phyloP scores from a whole-genome alignment of 2,888 invertebrate genomes.

The Drosophila mimica region DNA sequence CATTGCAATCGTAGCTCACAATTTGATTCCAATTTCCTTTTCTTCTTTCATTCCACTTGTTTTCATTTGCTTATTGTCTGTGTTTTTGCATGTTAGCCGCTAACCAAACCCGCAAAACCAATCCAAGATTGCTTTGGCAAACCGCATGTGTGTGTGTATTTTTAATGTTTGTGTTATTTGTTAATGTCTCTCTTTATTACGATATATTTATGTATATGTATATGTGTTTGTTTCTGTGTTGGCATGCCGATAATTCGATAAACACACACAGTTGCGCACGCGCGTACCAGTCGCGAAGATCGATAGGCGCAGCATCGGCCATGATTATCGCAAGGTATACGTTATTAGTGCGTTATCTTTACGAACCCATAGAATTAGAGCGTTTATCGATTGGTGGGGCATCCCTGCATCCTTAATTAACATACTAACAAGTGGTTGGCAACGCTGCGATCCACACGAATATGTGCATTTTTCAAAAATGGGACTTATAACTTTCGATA shows the following conservation, averaged over 20 bases:
- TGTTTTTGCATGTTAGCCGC: constrained; percentile 27
- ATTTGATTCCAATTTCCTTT: background rate
- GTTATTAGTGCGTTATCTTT: constrained; percentile 14
- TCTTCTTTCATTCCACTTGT: background rate
- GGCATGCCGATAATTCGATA: constrained; percentile 52
- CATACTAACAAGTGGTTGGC: background rate
- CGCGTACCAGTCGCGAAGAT: constrained; percentile 56
- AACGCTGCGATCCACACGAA: background rate
- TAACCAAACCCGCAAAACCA: background rate
- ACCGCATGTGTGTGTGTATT: constrained; percentile 32
- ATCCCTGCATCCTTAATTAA: constrained; percentile 9
- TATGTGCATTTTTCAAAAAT: background rate
- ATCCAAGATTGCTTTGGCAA: constrained; percentile 34
- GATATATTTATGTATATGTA: constrained; percentile 3
- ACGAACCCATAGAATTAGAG: constrained; percentile 17
- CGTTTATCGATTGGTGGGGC: constrained; percentile 5
- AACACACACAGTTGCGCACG: constrained; percentile 57
- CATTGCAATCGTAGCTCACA: constrained; percentile 40
- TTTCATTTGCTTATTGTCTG: constrained; percentile 11
- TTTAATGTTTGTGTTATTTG: constrained; percentile 14
- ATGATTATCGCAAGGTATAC: constrained; percentile 71
- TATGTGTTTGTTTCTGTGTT: constrained; percentile 33
- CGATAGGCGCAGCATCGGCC: constrained; percentile 63
- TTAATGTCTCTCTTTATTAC: constrained; percentile 26
- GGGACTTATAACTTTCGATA: background rate